phyloP scores from a whole-genome alignment of 2,888 invertebrate genomes.

The Luperina testacea region DNA sequence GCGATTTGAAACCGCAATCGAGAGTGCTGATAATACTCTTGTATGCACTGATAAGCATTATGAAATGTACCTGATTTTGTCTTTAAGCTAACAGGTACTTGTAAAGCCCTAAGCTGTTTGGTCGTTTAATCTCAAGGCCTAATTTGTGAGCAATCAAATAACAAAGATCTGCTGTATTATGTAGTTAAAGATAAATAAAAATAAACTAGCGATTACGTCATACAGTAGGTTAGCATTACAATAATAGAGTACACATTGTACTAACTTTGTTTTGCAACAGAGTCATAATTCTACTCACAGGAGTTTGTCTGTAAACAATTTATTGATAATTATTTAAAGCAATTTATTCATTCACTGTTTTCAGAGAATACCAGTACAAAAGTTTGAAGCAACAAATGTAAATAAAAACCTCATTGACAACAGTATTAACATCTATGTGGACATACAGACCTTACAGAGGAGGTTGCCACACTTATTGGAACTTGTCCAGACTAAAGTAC shows the following conservation, averaged over 20 bases:
- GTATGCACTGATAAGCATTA: constrained; percentile 57
- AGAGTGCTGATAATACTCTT: constrained; percentile 54
- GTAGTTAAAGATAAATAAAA: constrained; percentile 37
- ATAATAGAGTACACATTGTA: constrained; percentile 4
- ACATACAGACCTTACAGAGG: constrained; percentile 76
- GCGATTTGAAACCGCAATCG: constrained; percentile 38
- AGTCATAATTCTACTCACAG: neutral
- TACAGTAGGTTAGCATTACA: constrained; percentile 15
- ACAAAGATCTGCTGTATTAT: constrained; percentile 14
- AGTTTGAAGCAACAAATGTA: constrained; percentile 77
- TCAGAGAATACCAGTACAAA: constrained; percentile 77
- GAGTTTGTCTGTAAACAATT: neutral
- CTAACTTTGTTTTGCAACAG: constrained; percentile 9
- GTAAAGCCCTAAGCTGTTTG: constrained; percentile 32
- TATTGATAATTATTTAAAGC: neutral
- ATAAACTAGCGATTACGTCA: constrained; percentile 38
- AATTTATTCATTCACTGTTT: constrained; percentile 59
- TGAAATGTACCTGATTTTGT: constrained; percentile 55
- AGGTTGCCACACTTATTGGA: constrained; percentile 79
- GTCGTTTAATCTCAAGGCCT: constrained; percentile 35
- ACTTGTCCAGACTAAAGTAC: constrained; percentile 76
- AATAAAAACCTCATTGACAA: constrained; percentile 81
- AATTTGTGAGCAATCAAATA: constrained; percentile 38
- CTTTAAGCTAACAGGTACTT: constrained; percentile 48
- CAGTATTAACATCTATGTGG: constrained; percentile 83